phyloP scores from a whole-genome alignment of 1,140 invertebrate genomes.

The Drosophila hydei region DNA sequence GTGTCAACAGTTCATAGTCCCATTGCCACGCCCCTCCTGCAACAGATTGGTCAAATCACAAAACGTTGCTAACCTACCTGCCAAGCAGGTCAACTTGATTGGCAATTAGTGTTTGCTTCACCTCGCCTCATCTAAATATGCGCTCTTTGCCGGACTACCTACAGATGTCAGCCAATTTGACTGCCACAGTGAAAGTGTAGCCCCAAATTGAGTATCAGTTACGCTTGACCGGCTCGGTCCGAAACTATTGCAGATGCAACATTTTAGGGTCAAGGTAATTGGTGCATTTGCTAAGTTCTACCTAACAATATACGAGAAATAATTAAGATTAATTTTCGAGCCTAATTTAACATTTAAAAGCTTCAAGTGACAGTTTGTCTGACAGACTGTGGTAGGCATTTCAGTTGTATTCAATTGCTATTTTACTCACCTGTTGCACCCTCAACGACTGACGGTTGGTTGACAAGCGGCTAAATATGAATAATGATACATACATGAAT shows the following conservation, averaged over 20 bases:
- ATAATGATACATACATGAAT: too few species aligned
- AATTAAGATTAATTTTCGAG: too few species aligned
- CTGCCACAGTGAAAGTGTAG: constrained; percentile 29
- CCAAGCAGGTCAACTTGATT: constrained; percentile 39
- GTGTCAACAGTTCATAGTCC: constrained; percentile 63
- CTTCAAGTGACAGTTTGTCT: too few species aligned
- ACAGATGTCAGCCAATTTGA: constrained; percentile 20
- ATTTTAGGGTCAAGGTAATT: constrained; percentile 1
- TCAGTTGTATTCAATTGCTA: too few species aligned
- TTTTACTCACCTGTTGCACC: too few species aligned
- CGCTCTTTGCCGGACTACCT: background rate
- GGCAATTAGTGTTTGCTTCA: constrained; percentile 54
- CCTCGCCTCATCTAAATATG: background rate
- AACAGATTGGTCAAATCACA: constrained; percentile 36
- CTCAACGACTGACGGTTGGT: too few species aligned
- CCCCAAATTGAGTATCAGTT: constrained; percentile 48
- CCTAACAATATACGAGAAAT: too few species aligned
- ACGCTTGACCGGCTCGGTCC: constrained; percentile 17
- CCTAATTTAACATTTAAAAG: too few species aligned
- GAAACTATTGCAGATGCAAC: background rate
- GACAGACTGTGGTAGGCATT: too few species aligned
- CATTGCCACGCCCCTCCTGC: background rate
- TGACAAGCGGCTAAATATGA: too few species aligned
- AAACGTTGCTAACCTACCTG: constrained; percentile 33
- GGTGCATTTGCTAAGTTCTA: too few species aligned